Percentiles rank a stretch among this genome's conserved stretches.
Evolutionary conservation across 1,140 invertebrate species (phyloP).

Genomic region (Apis cerana): DNA sequence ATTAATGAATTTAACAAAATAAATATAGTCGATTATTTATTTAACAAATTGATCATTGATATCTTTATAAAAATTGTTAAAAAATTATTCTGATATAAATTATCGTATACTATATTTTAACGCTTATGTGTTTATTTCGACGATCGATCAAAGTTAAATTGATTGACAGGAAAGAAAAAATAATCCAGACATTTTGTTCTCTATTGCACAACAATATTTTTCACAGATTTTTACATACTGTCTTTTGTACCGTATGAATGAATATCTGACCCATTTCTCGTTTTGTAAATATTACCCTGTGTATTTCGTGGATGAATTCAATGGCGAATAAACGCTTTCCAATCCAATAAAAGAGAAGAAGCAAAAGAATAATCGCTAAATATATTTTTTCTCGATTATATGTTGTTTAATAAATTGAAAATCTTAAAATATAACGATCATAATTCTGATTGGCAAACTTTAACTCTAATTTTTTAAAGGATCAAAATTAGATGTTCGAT

Average conservation of each 20-base stretch:
- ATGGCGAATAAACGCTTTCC: neutral
- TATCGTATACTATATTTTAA: neutral
- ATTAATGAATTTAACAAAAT: neutral
- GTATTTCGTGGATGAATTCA: neutral
- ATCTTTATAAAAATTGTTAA: neutral
- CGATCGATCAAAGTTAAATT: neutral
- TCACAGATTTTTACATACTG: neutral
- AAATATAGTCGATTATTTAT: neutral
- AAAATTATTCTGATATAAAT: neutral
- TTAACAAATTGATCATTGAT: neutral
- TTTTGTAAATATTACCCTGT: neutral
- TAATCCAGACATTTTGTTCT: neutral
- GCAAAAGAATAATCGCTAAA: neutral
- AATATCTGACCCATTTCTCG: conserved; percentile 15
- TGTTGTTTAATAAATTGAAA: neutral
- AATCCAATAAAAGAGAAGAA: neutral
- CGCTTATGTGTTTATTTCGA: neutral
- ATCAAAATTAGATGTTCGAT: no score
- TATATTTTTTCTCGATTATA: neutral
- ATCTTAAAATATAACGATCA: neutral
- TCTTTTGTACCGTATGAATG: neutral
- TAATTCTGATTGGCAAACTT: neutral
- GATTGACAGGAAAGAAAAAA: neutral
- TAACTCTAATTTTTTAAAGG: no score
- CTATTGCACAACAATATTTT: neutral